Evolutionary conservation across 2,888 invertebrate genomes (phyloP), one percentile per base, ranked within the genome.

Genomic region (Arge pagana): DNA sequence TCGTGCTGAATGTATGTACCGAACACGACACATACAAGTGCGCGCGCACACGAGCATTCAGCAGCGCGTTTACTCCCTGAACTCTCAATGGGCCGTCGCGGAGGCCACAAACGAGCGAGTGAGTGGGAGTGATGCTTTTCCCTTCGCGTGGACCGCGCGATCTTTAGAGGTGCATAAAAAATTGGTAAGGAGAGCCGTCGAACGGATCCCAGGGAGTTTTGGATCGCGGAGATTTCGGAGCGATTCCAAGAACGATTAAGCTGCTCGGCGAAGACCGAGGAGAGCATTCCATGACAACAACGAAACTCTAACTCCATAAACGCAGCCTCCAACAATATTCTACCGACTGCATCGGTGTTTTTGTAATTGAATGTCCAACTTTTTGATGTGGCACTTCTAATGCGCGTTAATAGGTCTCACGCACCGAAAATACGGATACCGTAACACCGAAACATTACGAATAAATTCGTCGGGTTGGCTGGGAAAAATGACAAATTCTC

Each of bases 11-110:
- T 10, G 42, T 15, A 11, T 11, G 10, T n/a, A 16, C 42, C 23
- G 30, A 40, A 28, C 31, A 31, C 30, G 30, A 30, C 18, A 30
- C 28, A 8, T 26, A 26, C 28, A n/a, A 26, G 28, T 42, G n/a
- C 30, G 42, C 30, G 30, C 30, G 19, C 8, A n/a, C n/a, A n/a
- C n/a, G n/a, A n/a, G n/a, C n/a, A n/a, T n/a, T n/a, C n/a, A n/a
- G n/a, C n/a, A n/a, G n/a, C 45, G 60, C 57, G 23, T 16, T 28
- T 15, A 33, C 40, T 21, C 30, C 39, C 26, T 19, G 30, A 18
- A 28, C 39, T 18, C 49, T 39, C 24, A 49, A 49, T 52, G 51
- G 53, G 52, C 55, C 48, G 33, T 26, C 21, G 30, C 21, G 28
- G 40, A 13, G 18, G 39, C 10, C 49, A n/a, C n/a, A 11, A 30